Conservation (phyloP, 2,888 invertebrate species). For the Ametastegia equiseti region DNA sequence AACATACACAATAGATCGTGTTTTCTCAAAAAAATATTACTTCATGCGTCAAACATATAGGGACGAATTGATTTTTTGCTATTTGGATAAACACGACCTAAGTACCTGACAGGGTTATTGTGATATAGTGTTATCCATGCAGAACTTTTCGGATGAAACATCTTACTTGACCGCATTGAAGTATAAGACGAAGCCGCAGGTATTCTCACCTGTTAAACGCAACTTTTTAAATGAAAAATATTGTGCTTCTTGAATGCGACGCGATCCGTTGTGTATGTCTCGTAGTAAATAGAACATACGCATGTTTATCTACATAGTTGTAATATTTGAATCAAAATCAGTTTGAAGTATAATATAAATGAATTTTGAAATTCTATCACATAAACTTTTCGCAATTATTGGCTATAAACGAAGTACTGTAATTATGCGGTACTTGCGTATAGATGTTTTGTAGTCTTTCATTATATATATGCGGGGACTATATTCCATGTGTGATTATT, state of each 20-base stretch:
- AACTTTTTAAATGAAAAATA: neutral
- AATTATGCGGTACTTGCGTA: neutral
- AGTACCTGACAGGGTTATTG: neutral
- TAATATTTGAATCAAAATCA: neutral
- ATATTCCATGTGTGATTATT: neutral
- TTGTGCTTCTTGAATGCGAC: neutral
- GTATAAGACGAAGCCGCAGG: too few species aligned
- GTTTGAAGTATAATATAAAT: neutral
- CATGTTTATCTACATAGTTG: slow-evolving; percentile 28
- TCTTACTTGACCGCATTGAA: neutral
- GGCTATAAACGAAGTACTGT: slow-evolving; percentile 13
- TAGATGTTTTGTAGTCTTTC: slow-evolving; percentile 11
- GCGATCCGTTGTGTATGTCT: neutral
- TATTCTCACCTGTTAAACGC: neutral
- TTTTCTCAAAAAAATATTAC: neutral
- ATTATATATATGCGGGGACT: neutral
- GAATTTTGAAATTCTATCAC: slow-evolving; percentile 17
- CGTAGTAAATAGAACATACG: neutral
- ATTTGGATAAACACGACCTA: neutral
- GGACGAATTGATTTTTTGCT: neutral
- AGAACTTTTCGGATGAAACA: neutral
- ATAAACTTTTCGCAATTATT: neutral
- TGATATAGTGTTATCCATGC: neutral
- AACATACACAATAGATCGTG: neutral
- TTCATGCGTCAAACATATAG: neutral